Percentiles rank a stretch among this genome's conserved stretches.
Conservation (phyloP, 2,888 invertebrate genomes). For the Meiosimyza platycephala region DNA sequence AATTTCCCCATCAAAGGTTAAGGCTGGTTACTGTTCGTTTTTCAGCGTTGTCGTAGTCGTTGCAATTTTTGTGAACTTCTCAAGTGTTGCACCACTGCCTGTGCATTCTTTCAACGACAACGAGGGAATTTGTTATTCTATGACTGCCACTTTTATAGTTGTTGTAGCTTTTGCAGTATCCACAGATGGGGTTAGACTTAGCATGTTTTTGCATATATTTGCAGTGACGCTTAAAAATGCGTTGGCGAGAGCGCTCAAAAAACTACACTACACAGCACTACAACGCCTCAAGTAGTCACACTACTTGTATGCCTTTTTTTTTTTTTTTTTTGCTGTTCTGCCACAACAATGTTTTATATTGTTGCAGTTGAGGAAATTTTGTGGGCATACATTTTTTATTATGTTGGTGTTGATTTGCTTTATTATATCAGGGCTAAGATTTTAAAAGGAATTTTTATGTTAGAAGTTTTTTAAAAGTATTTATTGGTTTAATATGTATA, state of each 20-base stretch:
- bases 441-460: not conserved
- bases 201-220: slow-evolving; percentile 25
- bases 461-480: too few species aligned
- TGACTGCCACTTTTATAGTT: not conserved
- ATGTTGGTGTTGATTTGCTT: too few species aligned
- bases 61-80: slow-evolving; percentile 16
- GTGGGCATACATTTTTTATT: too few species aligned
- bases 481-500: too few species aligned
- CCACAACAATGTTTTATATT: too few species aligned
- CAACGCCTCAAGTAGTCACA: too few species aligned
- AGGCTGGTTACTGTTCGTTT: not conserved
- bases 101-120: not conserved
- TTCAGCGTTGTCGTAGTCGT: slow-evolving; percentile 18
- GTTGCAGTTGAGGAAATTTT: too few species aligned
- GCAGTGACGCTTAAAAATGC: slow-evolving; percentile 1
- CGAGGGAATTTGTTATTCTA: slow-evolving; percentile 6
- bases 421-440: too few species aligned
- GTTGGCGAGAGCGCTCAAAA: too few species aligned
- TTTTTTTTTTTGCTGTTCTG: too few species aligned
- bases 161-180: not conserved
- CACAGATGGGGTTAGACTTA: not conserved
- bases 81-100: slow-evolving; percentile 5
- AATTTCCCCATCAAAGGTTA: not conserved
- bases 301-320: too few species aligned
- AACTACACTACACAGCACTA: too few species aligned